Evolutionary conservation across 1,140 invertebrate genomes (phyloP).

Genomic region (Apocrypta bakeri): DNA sequence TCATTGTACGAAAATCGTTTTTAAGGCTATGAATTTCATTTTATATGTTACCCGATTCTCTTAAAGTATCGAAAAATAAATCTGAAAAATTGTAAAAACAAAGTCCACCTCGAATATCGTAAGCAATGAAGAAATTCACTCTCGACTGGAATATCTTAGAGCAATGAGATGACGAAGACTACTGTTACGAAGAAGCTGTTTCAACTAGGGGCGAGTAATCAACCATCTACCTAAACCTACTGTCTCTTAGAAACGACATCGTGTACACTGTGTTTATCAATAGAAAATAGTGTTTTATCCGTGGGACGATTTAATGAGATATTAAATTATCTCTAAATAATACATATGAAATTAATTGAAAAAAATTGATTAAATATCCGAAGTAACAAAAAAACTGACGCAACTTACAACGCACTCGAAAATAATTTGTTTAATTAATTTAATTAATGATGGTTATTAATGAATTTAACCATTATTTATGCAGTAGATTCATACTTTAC

Average conservation of each 20-base stretch:
- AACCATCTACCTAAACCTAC: slow-evolving; percentile 72
- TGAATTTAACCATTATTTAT: neutral
- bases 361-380: neutral
- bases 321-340: slow-evolving; percentile 6
- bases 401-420: slow-evolving; percentile 20
- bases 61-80: slow-evolving; percentile 27
- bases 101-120: slow-evolving; percentile 61
- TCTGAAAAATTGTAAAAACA: slow-evolving; percentile 47
- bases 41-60: neutral
- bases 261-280: slow-evolving; percentile 68
- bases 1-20: slow-evolving; percentile 16
- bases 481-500: neutral
- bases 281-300: slow-evolving; percentile 46
- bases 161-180: slow-evolving; percentile 66
- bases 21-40: neutral
- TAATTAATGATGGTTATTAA: neutral
- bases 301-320: slow-evolving; percentile 54
- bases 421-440: slow-evolving; percentile 10
- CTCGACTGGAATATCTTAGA: slow-evolving; percentile 63
- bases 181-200: slow-evolving; percentile 68
- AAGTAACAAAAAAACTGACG: neutral
- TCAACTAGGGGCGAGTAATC: slow-evolving; percentile 74
- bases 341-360: neutral
- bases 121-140: slow-evolving; percentile 61
- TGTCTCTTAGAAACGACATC: slow-evolving; percentile 70